These are phyloP conservation scores for Blastomussa wellsi DNA, from an alignment of 92 coral and sea anemone genomes.

Conservation along the genomic window DNA sequence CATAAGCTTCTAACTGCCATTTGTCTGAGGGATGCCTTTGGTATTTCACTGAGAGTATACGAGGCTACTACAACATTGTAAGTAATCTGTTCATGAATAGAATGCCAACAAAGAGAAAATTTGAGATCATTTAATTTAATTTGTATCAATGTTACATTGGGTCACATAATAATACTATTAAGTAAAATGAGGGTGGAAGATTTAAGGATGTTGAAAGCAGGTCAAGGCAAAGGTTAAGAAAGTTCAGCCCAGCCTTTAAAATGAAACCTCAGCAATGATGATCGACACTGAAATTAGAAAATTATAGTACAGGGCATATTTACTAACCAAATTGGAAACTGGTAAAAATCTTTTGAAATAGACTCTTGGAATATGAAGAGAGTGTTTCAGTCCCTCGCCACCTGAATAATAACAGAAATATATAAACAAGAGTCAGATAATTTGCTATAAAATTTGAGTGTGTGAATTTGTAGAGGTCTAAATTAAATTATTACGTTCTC, in stretches of 20 bases:
- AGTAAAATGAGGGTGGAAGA: no score
- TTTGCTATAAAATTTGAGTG: not conserved
- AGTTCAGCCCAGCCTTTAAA: no score
- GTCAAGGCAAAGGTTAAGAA: no score
- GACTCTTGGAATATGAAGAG: slow-evolving; percentile 83
- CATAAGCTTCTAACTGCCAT: slow-evolving; percentile 84
- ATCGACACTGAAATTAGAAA: not conserved
- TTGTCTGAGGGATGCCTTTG: slow-evolving; percentile 70
- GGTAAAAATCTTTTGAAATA: slow-evolving; percentile 95
- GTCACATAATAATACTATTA: no score
- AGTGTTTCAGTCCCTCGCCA: slow-evolving; percentile 69
- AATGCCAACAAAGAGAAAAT: not conserved
- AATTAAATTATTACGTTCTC: no score
- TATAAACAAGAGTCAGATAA: not conserved
- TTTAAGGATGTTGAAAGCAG: no score
- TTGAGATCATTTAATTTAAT: no score
- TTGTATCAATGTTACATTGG: no score
- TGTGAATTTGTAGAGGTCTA: no score
- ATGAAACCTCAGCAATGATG: not conserved
- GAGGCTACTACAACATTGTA: slow-evolving; percentile 89
- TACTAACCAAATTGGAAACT: slow-evolving; percentile 84
- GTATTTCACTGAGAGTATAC: slow-evolving; percentile 89
- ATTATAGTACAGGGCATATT: not conserved
- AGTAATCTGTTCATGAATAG: slow-evolving; percentile 65
- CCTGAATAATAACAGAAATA: slow-evolving; percentile 47